These are phyloP conservation scores for Arctocebus calabarensis DNA, from an alignment of 2,797 vertebrate species.

Conservation along the genomic window DNA sequence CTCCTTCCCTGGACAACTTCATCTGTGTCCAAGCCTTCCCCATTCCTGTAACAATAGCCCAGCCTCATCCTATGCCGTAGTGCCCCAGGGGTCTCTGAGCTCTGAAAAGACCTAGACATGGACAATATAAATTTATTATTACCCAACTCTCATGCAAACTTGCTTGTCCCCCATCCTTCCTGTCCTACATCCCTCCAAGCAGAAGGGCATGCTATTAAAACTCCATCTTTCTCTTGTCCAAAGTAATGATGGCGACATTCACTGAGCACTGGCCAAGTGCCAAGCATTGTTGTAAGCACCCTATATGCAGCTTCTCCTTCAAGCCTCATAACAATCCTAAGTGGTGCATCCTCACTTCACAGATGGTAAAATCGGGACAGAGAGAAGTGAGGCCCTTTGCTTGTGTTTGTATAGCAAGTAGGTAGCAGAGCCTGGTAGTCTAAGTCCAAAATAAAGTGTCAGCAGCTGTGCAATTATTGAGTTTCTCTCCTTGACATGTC, in stretches of 20 bases:
- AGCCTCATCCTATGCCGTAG: background rate
- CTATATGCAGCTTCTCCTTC: background rate
- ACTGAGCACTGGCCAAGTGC: background rate
- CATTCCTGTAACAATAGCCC: background rate
- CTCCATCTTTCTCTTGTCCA: background rate
- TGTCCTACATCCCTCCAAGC: background rate
- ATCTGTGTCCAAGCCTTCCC: background rate
- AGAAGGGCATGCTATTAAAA: background rate
- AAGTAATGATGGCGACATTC: background rate
- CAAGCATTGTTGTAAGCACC: background rate
- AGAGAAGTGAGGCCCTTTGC: conserved; percentile 23
- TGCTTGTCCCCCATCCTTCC: background rate
- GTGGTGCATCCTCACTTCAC: background rate
- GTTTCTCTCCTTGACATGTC: background rate
- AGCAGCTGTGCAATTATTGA: background rate
- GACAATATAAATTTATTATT: background rate
- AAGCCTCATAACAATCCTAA: background rate
- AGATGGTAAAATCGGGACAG: background rate
- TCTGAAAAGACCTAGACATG: background rate
- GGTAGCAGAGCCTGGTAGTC: background rate
- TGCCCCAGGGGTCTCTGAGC: background rate
- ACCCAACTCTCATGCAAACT: background rate
- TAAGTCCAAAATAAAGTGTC: background rate
- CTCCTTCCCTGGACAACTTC: background rate
- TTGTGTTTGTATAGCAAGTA: background rate